These are phyloP conservation scores for Notiomystis cincta DNA, from an alignment of 2,113 vertebrate species.

Conservation along the genomic window DNA sequence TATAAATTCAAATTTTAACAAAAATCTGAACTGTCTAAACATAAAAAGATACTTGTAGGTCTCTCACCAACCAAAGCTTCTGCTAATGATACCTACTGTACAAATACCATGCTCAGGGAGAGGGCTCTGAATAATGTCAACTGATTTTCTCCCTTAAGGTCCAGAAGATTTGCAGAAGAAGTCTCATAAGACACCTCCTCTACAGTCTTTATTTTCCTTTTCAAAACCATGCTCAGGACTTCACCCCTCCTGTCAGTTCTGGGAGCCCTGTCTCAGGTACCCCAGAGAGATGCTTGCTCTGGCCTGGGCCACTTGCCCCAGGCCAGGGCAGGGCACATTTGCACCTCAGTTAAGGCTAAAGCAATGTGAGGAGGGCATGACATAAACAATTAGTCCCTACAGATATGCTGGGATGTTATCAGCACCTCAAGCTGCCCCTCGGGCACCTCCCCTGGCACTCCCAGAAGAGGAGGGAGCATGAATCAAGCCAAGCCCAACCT, in stretches of 20 bases:
- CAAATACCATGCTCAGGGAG: background rate
- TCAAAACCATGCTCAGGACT: background rate
- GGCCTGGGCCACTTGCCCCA: background rate
- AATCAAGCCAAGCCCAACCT: background rate
- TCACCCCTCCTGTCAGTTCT: fast-evolving
- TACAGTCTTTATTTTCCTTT: background rate
- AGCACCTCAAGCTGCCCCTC: background rate
- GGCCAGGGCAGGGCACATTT: background rate
- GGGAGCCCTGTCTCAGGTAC: background rate
- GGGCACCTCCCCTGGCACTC: background rate
- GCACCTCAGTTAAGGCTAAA: background rate
- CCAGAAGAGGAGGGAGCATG: background rate
- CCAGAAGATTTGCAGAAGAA: background rate
- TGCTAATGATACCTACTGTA: background rate
- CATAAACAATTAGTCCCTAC: background rate
- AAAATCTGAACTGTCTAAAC: background rate
- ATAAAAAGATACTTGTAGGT: background rate
- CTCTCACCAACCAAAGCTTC: background rate
- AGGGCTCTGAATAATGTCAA: background rate
- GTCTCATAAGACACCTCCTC: background rate
- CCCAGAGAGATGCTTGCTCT: background rate
- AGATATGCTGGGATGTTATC: background rate
- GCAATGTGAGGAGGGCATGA: background rate
- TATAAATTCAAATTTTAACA: background rate
- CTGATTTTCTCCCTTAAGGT: background rate